These are phyloP conservation scores for Pollenia amentaria DNA, from an alignment of 2,888 invertebrate genomes.

Conservation along the genomic window DNA sequence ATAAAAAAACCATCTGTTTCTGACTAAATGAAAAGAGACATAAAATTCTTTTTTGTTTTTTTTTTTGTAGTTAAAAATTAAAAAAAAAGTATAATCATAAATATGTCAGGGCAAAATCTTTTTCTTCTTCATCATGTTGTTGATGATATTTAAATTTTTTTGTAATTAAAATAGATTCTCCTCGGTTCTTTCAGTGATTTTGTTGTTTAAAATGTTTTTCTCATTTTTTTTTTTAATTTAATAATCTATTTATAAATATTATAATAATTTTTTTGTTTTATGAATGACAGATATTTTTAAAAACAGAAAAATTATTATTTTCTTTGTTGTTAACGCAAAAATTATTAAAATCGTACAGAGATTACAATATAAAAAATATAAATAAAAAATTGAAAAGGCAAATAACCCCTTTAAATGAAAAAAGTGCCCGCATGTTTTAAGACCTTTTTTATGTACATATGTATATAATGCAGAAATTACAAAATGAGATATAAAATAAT, in stretches of 20 bases:
- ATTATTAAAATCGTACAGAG: neutral
- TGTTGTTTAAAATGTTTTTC: neutral
- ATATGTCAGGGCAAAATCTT: constrained; percentile 49
- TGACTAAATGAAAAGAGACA: neutral
- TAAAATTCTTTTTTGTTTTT: too few relatives aligned
- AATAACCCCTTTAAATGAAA: too few relatives aligned
- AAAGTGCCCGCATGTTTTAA: too few relatives aligned
- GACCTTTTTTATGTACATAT: too few relatives aligned
- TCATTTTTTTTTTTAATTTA: constrained; percentile 3
- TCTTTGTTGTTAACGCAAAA: constrained; percentile 17
- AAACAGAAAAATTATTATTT: constrained; percentile 12
- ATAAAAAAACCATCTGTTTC: constrained; percentile 30
- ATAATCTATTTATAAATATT: constrained; percentile 40
- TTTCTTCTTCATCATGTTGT: constrained; percentile 4
- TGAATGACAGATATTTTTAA: constrained; percentile 1
- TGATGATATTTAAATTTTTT: constrained; percentile 48
- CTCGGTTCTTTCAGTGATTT: constrained; percentile 17
- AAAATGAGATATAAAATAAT: too few relatives aligned
- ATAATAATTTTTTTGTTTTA: neutral
- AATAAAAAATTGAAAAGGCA: neutral
- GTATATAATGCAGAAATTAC: too few relatives aligned
- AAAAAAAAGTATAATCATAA: constrained; percentile 8
- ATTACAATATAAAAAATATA: neutral
- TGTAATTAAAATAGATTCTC: constrained; percentile 41
- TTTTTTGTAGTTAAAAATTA: constrained; percentile 7